Percentiles rank a stretch among this genome's conserved stretches.
These are phyloP conservation scores for Drosophila anomalata DNA, from an alignment of 2,888 invertebrate species.

Conservation along the genomic window DNA sequence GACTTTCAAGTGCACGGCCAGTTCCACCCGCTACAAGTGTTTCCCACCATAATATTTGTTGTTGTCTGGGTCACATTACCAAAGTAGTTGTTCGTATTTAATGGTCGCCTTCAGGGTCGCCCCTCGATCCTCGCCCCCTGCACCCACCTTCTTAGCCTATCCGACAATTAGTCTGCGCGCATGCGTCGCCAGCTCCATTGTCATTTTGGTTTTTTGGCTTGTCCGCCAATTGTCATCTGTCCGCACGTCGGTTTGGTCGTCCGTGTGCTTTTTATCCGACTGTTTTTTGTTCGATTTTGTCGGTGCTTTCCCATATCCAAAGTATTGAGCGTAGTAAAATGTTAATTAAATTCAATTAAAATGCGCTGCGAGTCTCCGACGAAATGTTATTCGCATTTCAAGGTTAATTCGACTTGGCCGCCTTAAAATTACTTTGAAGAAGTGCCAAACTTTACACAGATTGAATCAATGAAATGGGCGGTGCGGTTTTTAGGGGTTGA, in stretches of 20 bases:
- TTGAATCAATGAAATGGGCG: slow-evolving; percentile 1
- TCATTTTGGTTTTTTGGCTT: slow-evolving; percentile 51
- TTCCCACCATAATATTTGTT: slow-evolving; percentile 55
- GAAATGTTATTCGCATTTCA: slow-evolving; percentile 77
- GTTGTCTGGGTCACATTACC: slow-evolving; percentile 31
- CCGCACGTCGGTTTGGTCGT: slow-evolving; percentile 30
- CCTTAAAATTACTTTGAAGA: slow-evolving; percentile 62
- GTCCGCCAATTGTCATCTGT: slow-evolving; percentile 42
- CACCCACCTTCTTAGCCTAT: slow-evolving; percentile 4
- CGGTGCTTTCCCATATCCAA: slow-evolving; percentile 73
- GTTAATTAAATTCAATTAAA: slow-evolving; percentile 80
- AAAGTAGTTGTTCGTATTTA: slow-evolving; percentile 25
- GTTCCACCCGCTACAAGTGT: slow-evolving; percentile 32
- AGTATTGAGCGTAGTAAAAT: slow-evolving; percentile 70
- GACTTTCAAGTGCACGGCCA: slow-evolving; percentile 54
- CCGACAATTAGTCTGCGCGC: slow-evolving; percentile 77
- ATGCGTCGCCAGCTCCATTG: slow-evolving; percentile 75
- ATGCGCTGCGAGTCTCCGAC: slow-evolving; percentile 77
- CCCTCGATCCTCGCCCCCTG: not conserved
- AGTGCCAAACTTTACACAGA: slow-evolving; percentile 59
- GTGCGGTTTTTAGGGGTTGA: not conserved
- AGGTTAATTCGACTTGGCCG: slow-evolving; percentile 69
- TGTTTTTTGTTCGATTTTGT: slow-evolving; percentile 1
- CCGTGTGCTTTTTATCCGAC: slow-evolving; percentile 5
- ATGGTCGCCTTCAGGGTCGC: slow-evolving; percentile 29